phyloP scores from a whole-genome alignment of 2,797 vertebrate genomes.

The Sciaenops ocellatus region DNA sequence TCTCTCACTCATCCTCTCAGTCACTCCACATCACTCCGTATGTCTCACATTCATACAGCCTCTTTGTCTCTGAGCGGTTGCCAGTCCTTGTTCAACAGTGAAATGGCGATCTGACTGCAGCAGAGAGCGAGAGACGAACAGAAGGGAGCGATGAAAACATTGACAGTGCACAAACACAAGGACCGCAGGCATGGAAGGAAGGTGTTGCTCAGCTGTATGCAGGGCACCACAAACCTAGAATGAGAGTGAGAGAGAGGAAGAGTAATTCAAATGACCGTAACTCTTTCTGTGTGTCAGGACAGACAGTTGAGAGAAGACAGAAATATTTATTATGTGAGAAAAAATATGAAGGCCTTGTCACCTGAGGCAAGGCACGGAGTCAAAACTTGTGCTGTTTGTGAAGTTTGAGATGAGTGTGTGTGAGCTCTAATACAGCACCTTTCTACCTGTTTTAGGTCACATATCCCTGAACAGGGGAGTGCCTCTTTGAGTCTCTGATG shows the following conservation, averaged over 20 bases:
- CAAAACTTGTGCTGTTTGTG: background rate
- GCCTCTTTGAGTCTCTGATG: background rate
- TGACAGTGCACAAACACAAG: constrained; percentile 81
- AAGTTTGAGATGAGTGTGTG: background rate
- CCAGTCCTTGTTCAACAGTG: constrained; percentile 78
- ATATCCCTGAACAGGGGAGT: background rate
- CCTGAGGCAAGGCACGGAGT: too few species aligned
- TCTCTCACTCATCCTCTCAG: background rate
- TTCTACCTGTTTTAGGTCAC: background rate
- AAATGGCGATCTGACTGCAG: constrained; percentile 80
- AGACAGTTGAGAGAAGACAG: background rate
- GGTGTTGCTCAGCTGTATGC: constrained; percentile 84
- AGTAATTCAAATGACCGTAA: background rate
- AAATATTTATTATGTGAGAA: background rate
- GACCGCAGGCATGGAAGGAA: constrained; percentile 85
- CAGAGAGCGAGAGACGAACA: constrained; percentile 81
- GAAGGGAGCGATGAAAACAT: constrained; percentile 82
- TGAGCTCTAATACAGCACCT: background rate
- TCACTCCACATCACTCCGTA: background rate
- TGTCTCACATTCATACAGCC: constrained; percentile 28
- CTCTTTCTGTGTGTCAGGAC: background rate
- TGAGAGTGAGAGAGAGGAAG: background rate
- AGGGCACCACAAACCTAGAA: constrained; percentile 84
- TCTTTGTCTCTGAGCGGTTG: constrained; percentile 45
- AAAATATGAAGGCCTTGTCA: background rate